Conservation (phyloP, 2,888 invertebrate species). For the Notodonta dromedarius region DNA sequence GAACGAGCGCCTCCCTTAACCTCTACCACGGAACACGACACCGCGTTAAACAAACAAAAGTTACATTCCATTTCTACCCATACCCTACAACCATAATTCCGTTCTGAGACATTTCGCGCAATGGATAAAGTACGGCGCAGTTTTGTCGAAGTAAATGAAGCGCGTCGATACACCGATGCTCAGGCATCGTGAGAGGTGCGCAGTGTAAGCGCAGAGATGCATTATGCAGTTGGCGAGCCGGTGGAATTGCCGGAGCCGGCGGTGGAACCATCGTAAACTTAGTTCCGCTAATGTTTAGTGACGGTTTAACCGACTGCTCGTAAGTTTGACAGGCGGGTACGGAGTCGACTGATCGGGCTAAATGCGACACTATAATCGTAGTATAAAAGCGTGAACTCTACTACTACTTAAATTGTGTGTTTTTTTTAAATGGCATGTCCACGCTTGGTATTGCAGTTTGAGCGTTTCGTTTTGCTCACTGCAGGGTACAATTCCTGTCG, state of each 20-base stretch:
- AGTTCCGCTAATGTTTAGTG: constrained; percentile 59
- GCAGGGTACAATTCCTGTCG: too few relatives aligned
- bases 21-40: constrained; percentile 26
- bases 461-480: too few relatives aligned
- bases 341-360: constrained; percentile 30
- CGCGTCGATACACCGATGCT: constrained; percentile 43
- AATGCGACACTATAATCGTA: constrained; percentile 27
- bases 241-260: constrained; percentile 56
- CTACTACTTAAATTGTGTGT: too few relatives aligned
- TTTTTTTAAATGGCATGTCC: too few relatives aligned
- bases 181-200: constrained; percentile 52
- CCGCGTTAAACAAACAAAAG: background rate
- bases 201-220: constrained; percentile 71
- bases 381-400: too few relatives aligned
- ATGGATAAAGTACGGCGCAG: constrained; percentile 23
- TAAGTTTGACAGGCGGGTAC: constrained; percentile 28
- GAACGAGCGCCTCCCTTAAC: constrained; percentile 61
- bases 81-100: background rate
- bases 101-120: constrained; percentile 8
- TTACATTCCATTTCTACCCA: constrained; percentile 13
- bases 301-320: constrained; percentile 52
- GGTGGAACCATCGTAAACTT: constrained; percentile 58
- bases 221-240: constrained; percentile 67
- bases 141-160: constrained; percentile 44
- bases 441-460: too few relatives aligned